These are phyloP conservation scores for Tanypteryx hageni DNA, from an alignment of 2,888 invertebrate species.

Conservation along the genomic window DNA sequence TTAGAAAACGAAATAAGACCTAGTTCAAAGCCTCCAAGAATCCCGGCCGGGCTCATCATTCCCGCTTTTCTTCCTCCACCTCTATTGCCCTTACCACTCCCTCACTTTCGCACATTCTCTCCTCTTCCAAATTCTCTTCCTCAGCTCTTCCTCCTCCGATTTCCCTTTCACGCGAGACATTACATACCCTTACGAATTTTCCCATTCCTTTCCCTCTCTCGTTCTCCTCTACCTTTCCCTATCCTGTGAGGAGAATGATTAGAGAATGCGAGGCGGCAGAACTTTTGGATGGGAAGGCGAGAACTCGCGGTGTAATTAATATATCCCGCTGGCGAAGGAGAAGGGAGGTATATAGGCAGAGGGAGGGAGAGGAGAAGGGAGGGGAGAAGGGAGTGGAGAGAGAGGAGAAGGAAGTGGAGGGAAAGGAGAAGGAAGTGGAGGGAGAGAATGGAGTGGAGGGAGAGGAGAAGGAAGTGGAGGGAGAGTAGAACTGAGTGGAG, in stretches of 20 bases:
- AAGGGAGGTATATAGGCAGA: not conserved
- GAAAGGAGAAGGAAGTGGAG: too few species aligned
- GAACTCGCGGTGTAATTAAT: conserved; percentile 28
- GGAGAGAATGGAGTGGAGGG: too few species aligned
- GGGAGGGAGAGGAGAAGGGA: not conserved
- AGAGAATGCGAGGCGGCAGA: not conserved
- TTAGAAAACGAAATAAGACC: too few species aligned
- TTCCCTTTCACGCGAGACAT: not conserved
- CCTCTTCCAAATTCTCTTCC: too few species aligned
- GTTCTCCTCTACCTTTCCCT: not conserved
- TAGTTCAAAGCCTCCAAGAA: too few species aligned
- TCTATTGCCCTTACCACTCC: not conserved
- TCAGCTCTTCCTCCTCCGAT: not conserved
- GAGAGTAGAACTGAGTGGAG: too few species aligned
- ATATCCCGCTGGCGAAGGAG: not conserved
- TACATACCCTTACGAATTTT: not conserved
- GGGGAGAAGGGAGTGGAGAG: too few species aligned
- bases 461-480: too few species aligned
- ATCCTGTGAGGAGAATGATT: not conserved
- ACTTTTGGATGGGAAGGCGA: not conserved
- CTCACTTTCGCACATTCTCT: not conserved
- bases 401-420: too few species aligned
- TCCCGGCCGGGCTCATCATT: not conserved
- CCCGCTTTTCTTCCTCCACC: not conserved
- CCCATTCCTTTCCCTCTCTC: not conserved